Conservation (phyloP, 2,797 vertebrate species). For the Myripristis jacobus region DNA sequence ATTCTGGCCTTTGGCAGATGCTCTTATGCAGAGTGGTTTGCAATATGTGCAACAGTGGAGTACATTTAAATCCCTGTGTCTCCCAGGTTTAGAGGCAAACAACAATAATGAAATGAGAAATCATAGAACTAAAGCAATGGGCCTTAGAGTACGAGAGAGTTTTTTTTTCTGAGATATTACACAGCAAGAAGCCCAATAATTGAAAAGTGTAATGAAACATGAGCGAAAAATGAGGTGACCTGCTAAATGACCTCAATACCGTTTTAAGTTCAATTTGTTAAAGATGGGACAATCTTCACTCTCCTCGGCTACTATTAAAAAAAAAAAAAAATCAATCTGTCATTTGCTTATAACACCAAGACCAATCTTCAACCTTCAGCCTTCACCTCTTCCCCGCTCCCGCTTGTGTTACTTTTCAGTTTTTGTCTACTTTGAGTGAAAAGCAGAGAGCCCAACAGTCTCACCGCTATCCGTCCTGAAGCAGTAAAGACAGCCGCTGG, state of each 20-base stretch:
- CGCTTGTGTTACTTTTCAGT: neutral
- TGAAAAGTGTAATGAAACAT: no score
- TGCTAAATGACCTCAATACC: no score
- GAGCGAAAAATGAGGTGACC: no score
- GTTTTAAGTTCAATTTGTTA: no score
- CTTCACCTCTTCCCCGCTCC: neutral
- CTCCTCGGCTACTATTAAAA: no score
- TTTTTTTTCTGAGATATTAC: neutral
- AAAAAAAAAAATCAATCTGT: no score
- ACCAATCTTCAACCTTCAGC: no score
- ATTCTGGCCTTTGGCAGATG: neutral
- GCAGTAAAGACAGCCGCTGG: slow-evolving; percentile 83
- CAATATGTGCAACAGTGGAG: neutral
- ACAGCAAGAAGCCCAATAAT: no score
- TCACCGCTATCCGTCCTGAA: slow-evolving; percentile 82
- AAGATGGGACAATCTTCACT: no score
- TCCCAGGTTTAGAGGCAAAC: slow-evolving; percentile 1
- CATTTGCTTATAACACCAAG: neutral
- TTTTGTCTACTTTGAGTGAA: neutral
- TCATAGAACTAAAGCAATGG: slow-evolving; percentile 1
- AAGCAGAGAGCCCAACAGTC: neutral
- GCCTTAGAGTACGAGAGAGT: neutral
- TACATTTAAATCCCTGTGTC: neutral
- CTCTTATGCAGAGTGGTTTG: neutral
- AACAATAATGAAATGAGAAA: slow-evolving; percentile 5